phyloP scores from a whole-genome alignment of 2,797 vertebrate species.

The Onychomys arenicola region DNA sequence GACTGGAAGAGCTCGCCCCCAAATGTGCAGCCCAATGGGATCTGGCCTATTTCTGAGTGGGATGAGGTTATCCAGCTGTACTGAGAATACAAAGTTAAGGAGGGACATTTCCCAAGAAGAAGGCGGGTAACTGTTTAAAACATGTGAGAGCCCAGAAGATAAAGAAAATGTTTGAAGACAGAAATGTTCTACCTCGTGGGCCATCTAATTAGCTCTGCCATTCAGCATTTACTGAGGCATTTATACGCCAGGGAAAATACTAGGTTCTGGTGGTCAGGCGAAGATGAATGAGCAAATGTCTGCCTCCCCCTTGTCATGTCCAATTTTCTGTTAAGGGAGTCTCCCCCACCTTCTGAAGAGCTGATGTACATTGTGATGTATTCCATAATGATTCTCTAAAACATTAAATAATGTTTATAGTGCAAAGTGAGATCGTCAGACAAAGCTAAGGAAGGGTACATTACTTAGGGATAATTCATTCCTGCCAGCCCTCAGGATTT shows the following conservation, averaged over 20 bases:
- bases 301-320: neutral
- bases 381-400: constrained; percentile 14
- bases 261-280: neutral
- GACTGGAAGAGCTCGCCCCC: constrained; percentile 96
- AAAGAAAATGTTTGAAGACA: constrained; percentile 31
- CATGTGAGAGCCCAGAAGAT: constrained; percentile 41
- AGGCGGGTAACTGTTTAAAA: constrained; percentile 26
- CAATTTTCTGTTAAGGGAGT: constrained; percentile 31
- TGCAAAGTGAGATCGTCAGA: neutral
- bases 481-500: neutral
- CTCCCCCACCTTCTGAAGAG: neutral
- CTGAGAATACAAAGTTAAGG: constrained; percentile 81
- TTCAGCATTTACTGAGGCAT: neutral
- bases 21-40: constrained; percentile 94
- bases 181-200: neutral
- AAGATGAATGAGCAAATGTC: neutral
- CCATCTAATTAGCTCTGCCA: neutral
- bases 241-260: neutral
- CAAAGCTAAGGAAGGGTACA: neutral
- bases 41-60: constrained; percentile 94
- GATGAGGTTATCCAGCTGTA: constrained; percentile 94
- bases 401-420: neutral
- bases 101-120: neutral
- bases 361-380: neutral
- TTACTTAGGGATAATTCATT: neutral